Base-by-base conservation (phyloP, 64 coral and sea anemone genomes). In the Trachythela sp. region DNA sequence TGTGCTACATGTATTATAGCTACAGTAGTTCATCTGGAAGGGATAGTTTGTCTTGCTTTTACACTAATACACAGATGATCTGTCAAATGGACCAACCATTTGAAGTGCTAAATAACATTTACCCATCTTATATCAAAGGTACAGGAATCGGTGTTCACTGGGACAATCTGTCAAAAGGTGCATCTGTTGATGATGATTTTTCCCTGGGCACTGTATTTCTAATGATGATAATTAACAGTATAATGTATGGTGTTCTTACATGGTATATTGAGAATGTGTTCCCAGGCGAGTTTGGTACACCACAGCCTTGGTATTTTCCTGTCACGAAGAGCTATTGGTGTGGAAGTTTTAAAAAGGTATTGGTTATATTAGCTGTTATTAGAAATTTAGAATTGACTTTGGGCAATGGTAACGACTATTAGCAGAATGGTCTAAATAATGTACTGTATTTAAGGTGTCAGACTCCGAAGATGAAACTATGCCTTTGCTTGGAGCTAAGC, bases 231-330 rank as follows among this genome's bases (percentile, higher is more conserved):
- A 91, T 67, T 22, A 93, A 94, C 49, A 87, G 84, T 18, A 36
- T 93, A 13, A 51, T 99, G 24, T 99, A 99, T 85, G 96, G 96
- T 86, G 22, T 99, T 13, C 83, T 99, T 54, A 91, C 89, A 42
- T 99, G 96, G 96, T 99, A 99, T 84, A 48, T 99, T 14, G 96
- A 99, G 43, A 89, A 93, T 26, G 93, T 99, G 8, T 99, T 94
- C 75, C 96, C 96, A 48, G 96, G 96, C 24, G 93, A 99, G 20
- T 99, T 91, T 93, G 96, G 96, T 76, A 92, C 88, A 35, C 93
- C 96, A 18, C 93, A 91, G n/a, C 91, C 54, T 0, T 99, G 96
- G 91, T 99, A 94, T 52, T 99, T 99, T 86, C 96, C 93, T 30
- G 39, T 92, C 50, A 60, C 90, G 48, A 67, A 83, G 27, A 89